Evolutionary conservation across 2,113 vertebrate genomes (phyloP), one percentile per base, ranked within the genome.

Genomic region (Syrmaticus mikado): DNA sequence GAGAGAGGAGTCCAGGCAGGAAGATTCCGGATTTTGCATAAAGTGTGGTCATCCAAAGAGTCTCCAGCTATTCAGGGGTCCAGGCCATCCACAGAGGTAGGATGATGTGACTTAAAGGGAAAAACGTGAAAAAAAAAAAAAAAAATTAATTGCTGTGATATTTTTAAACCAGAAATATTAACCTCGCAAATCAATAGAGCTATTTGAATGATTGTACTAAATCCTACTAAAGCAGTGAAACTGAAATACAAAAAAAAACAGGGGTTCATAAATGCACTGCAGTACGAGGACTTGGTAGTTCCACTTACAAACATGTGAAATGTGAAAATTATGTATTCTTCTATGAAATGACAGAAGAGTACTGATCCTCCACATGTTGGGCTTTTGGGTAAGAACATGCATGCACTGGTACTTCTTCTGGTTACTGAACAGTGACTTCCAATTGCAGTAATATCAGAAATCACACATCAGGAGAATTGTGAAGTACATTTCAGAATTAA

Each of bases 11-110:
- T 85, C 86, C 92, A 96, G 82, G 86, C 81, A 95, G 94, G 93
- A 97, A 97, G 91, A 96, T 89, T 95, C 90, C 86, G 84, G 79
- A 95, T 93, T 81, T 94, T 91, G 89, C 95, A 93, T 89, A 94
- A 94, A 96, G 32, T 3, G 85, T 89, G 67, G 40, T 96, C 84
- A 96, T 96, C 87, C 93, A 94, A 94, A 94, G 61, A 90, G 62
- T 82, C 70, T 24, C 40, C 80, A 88, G 60, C 77, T 93, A 68
- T 34, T 70, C 85, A 91, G 85, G 72, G 79, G 55, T 76, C 85
- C 85, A 89, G 89, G 88, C 78, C 93, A 93, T 94, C 83, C 82
- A 90, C 95, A 30, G 13, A 95, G 85, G 78, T 76, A 92, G 92
- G 87, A 90, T 53, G 91, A 95, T 73, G 62, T 8, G 34, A 94